phyloP scores from a whole-genome alignment of 2,113 vertebrate species.

The Mesembrinibis cayennensis region DNA sequence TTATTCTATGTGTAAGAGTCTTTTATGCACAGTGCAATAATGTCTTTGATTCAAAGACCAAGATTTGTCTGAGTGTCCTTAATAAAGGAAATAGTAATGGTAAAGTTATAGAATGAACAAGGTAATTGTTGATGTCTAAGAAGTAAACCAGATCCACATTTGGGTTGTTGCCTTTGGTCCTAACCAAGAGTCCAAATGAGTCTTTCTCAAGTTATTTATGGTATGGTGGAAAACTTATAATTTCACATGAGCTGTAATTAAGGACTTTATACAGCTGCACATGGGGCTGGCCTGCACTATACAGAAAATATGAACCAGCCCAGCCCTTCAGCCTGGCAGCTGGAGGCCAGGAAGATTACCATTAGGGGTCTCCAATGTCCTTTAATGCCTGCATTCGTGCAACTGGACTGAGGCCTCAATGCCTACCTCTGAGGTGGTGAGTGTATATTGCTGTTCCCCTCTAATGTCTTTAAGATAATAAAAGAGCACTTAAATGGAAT shows the following conservation, averaged over 20 bases:
- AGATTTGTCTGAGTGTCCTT: neutral
- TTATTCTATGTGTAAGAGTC: neutral
- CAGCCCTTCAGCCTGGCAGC: neutral
- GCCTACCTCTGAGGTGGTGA: neutral
- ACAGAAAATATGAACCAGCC: neutral
- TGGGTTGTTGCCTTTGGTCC: neutral
- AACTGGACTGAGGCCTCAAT: neutral
- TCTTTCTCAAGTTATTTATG: neutral
- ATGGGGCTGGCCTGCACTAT: neutral
- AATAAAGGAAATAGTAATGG: neutral
- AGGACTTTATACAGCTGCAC: neutral
- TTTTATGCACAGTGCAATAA: neutral
- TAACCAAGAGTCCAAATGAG: neutral
- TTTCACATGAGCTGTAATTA: neutral
- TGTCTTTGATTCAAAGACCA: neutral
- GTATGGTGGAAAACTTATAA: neutral
- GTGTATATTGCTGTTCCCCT: neutral
- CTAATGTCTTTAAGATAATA: neutral
- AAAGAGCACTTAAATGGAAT: neutral
- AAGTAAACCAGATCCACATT: neutral
- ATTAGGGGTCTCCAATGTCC: neutral
- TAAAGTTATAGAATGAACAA: neutral
- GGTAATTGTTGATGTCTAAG: neutral
- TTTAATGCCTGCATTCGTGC: neutral
- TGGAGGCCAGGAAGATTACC: neutral